phyloP scores from a whole-genome alignment of 2,888 invertebrate species.

The Orthonevra nobilis region DNA sequence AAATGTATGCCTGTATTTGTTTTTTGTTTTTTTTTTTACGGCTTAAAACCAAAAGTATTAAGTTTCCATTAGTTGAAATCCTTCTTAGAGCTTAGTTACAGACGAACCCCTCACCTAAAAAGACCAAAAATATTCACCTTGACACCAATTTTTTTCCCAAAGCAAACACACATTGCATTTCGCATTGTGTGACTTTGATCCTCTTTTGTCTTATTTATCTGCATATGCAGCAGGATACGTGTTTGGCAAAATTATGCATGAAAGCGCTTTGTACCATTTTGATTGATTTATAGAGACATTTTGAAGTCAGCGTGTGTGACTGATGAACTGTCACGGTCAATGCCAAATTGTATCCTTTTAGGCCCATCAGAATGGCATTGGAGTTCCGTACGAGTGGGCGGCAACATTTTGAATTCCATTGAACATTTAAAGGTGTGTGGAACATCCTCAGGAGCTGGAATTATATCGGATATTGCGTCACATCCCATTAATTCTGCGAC shows the following conservation, averaged over 20 bases:
- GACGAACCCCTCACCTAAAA: no score
- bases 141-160: no score
- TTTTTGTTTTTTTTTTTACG: no score
- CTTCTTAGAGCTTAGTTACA: no score
- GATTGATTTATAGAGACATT: slow-evolving; percentile 25
- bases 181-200: slow-evolving; percentile 9
- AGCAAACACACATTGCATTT: no score
- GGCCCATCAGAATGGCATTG: not conserved
- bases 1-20: no score
- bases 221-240: slow-evolving; percentile 4
- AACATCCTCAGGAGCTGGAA: not conserved
- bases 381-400: not conserved
- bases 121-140: no score
- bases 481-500: slow-evolving; percentile 17
- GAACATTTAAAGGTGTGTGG: not conserved
- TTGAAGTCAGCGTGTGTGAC: slow-evolving; percentile 11
- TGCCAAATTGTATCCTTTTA: not conserved
- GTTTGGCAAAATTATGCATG: not conserved
- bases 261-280: slow-evolving; percentile 6
- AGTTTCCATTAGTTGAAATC: no score
- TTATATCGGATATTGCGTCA: slow-evolving; percentile 8
- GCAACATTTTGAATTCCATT: slow-evolving; percentile 1
- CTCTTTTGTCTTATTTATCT: not conserved
- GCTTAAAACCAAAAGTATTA: no score
- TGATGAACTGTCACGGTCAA: slow-evolving; percentile 25